A percentile compares a stretch with the other conserved stretches of the same genome.
phyloP scores from a whole-genome alignment of 2,888 invertebrate genomes.

The Halictus quadricinctus region DNA sequence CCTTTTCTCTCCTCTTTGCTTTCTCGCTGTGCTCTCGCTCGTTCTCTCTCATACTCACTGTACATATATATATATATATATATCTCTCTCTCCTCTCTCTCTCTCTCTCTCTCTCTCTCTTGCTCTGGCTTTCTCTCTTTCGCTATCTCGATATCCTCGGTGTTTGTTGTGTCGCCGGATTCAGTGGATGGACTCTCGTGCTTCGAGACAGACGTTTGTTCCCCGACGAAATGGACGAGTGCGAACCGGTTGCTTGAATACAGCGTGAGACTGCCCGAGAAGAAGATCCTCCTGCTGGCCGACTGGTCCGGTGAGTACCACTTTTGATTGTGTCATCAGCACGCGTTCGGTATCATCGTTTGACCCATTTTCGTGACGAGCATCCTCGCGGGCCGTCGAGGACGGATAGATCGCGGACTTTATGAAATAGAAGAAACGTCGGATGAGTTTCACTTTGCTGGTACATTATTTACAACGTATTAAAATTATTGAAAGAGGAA shows the following conservation, averaged over 20 bases:
- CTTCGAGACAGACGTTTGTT: not conserved
- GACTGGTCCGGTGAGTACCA: conserved; percentile 40
- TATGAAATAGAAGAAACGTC: not conserved
- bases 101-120: not conserved
- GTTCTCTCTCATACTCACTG: not conserved
- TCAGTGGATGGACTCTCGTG: conserved; percentile 24
- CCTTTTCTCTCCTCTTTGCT: conserved; percentile 6
- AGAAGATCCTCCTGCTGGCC: conserved; percentile 16
- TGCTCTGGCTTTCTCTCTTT: not conserved
- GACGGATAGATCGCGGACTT: not conserved
- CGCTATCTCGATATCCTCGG: not conserved
- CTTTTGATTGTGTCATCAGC: not conserved
- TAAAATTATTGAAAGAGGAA: no score
- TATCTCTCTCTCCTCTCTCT: not conserved
- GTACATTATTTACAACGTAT: no score
- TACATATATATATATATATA: no score
- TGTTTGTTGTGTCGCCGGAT: conserved; percentile 29
- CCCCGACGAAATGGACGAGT: not conserved
- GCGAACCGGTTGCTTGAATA: conserved; percentile 21
- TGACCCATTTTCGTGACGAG: not conserved
- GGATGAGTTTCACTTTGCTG: no score
- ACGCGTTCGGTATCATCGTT: not conserved
- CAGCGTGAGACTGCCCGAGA: not conserved
- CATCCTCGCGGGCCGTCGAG: not conserved
- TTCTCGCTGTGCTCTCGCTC: not conserved